Evolutionary conservation across 1,140 invertebrate genomes (phyloP).

Genomic region (Thrips palmi): DNA sequence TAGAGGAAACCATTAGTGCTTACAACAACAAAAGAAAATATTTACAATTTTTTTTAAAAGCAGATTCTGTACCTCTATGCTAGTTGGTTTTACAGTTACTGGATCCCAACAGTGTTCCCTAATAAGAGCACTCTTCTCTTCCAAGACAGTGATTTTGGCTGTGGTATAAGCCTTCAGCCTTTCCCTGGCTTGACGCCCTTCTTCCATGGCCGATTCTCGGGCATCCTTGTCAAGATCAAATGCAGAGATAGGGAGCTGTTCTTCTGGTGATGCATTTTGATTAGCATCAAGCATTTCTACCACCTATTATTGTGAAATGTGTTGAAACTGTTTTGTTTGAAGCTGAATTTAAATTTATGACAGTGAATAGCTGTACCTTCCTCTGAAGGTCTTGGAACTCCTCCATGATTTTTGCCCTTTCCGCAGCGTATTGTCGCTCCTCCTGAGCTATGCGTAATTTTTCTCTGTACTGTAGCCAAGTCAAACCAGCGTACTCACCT

Average conservation of each 20-base stretch:
- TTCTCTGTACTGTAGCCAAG: neutral
- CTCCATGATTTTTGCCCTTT: slow-evolving; percentile 5
- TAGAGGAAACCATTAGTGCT: no score
- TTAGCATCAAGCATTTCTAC: slow-evolving; percentile 10
- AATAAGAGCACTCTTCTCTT: slow-evolving; percentile 10
- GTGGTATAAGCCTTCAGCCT: slow-evolving; percentile 1
- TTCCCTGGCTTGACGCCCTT: slow-evolving; percentile 8
- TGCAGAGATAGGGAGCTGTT: slow-evolving; percentile 11
- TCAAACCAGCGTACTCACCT: no score
- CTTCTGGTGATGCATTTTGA: slow-evolving; percentile 7
- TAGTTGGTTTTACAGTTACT: slow-evolving; percentile 9
- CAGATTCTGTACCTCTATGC: slow-evolving; percentile 11
- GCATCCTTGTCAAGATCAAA: slow-evolving; percentile 13
- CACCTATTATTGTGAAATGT: slow-evolving; percentile 9
- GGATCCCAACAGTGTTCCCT: slow-evolving; percentile 11
- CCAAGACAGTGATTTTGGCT: slow-evolving; percentile 1
- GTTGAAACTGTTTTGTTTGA: no score
- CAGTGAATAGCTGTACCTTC: no score
- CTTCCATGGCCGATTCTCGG: slow-evolving; percentile 1
- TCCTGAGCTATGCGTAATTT: slow-evolving; percentile 7
- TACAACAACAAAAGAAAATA: neutral
- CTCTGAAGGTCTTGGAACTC: slow-evolving; percentile 10
- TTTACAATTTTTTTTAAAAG: slow-evolving; percentile 3
- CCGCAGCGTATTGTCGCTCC: neutral
- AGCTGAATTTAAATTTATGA: no score